Evolutionary conservation across 2,797 vertebrate genomes (phyloP), one percentile per base, ranked within the genome.

Genomic region (Pangasius krempfi): DNA sequence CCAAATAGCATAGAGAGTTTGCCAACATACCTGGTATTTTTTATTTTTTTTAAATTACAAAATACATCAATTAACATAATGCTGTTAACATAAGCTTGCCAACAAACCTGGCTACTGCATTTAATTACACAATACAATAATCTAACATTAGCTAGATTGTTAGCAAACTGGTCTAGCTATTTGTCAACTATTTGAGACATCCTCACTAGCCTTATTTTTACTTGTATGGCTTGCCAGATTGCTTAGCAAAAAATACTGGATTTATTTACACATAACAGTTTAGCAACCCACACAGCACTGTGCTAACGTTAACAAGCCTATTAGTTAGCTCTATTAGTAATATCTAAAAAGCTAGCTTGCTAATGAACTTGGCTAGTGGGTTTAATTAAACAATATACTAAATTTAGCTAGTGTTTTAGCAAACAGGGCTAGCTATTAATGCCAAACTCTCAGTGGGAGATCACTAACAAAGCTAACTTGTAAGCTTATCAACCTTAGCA

Each of bases 291-390:
- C 78, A 81, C n/a, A 33, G 8, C 16, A 22, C 52, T 79, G n/a
- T 33, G 50, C 54, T 58, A 81, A 56, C 1, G 3, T 25, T 10
- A 83, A 47, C 27, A 64, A 83, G 13, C 81, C 40, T 10, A 14
- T 81, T 10, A 44, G 7, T 83, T n/a, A 50, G 14, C 58, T 64
- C 40, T n/a, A 18, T 83, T 52, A 66, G 8, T 52, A 18, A 52
- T 84, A 50, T 84, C 33, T 68, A 9, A 68, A 82, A 84, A 33
- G 27, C 62, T 84, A 66, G 44, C 62, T 18, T n/a, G 22, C 58
- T 84, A 84, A 64, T 20, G 4, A 84, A 52, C 44, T 33, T 84
- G 18, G 27, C 16, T 84, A 16, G 13, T 70, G n/a, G 20, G 16
- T 47, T 70, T 52, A 52, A 33, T 6, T 68, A 66, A n/a, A 68